Evolutionary conservation across 1,140 invertebrate species (phyloP).

Genomic region (Zaprionus davidi): DNA sequence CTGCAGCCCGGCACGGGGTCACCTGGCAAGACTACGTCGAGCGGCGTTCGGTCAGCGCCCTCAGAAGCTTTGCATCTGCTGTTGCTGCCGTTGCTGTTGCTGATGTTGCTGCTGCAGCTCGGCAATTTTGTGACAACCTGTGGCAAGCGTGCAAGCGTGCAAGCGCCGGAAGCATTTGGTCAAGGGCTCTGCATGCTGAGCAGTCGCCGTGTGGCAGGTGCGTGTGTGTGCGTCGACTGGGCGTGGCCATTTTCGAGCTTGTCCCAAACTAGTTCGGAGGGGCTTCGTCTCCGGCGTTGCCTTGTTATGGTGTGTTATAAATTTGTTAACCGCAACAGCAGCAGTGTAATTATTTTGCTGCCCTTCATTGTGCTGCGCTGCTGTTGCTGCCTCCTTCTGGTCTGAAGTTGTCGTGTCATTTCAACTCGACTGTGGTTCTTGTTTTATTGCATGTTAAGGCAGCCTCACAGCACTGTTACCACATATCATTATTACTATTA

Average conservation of each 20-base stretch:
- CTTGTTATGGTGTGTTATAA: conserved; percentile 68
- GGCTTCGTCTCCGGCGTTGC: conserved; percentile 12
- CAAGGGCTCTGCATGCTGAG: conserved; percentile 43
- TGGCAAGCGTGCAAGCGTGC: conserved; percentile 56
- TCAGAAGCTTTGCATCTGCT: conserved; percentile 55
- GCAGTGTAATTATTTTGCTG: conserved; percentile 41
- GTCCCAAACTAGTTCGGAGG: conserved; percentile 36
- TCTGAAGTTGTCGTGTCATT: conserved; percentile 44
- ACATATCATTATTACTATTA: conserved; percentile 65
- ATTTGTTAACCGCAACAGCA: conserved; percentile 76
- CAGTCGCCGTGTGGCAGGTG: conserved; percentile 10
- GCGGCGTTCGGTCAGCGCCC: conserved; percentile 13
- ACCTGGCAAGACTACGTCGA: conserved; percentile 25
- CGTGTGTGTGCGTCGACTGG: conserved; percentile 6
- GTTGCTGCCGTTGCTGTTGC: conserved; percentile 28
- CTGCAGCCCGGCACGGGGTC: conserved; percentile 21
- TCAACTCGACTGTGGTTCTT: conserved; percentile 42
- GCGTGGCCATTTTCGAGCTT: conserved; percentile 64
- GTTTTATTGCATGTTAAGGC: conserved; percentile 70
- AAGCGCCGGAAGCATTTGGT: conserved; percentile 64
- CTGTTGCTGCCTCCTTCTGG: conserved; percentile 9
- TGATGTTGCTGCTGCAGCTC: conserved; percentile 45
- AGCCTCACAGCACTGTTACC: conserved; percentile 31
- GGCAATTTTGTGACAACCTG: conserved; percentile 77
- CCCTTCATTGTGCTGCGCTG: conserved; percentile 2